Evolutionary conservation across 2,113 vertebrate genomes (phyloP), one percentile per base, ranked within the genome.

Genomic region (Bagarius yarrelli): DNA sequence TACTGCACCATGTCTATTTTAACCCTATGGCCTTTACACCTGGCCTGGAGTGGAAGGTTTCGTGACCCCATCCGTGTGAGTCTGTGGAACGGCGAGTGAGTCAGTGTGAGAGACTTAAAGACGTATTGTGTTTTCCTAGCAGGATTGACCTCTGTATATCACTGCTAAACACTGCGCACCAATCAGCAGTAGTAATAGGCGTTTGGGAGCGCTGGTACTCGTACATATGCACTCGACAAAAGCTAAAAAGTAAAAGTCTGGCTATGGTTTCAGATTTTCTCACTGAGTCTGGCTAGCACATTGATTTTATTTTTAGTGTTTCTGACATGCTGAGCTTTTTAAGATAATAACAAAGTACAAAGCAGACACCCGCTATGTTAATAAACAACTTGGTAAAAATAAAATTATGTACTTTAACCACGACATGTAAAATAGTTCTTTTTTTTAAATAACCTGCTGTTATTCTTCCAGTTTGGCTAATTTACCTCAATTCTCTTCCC

Each of bases 31-130:
- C 27, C 5, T 74, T 6, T 27, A 56, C n/a, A 55, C 30, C 19
- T 23, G 15, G 15, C 21, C 30, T 8, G 15, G 21, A 59, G 9
- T 27, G 64, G 55, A 78, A 47, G 44, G 9, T 47, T 47, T 47
- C 11, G 44, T 47, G 44, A 40, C 36, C 36, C 8, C 36, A 40
- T 82, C 83, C 72, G 80, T 53, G 72, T 87, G 59, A 83, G 71
- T n/a, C 44, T 2, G 73, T 77, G 81, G 70, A 82, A 69, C 67
- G 44, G 27, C 84, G 73, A 82, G 55, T 25, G 63, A 21, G 27
- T 76, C 69, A 14, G 27, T 63, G 71, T 70, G 75, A 8, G 32
- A 55, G 30, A 70, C 56, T 67, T 79, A 69, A 25, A 23, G 40
- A 13, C 5, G 69, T 73, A 73, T 73, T 32, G 11, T 25, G 59